These are phyloP conservation scores for Neodon shergylaensis DNA, from an alignment of 2,113 vertebrate genomes.

Conservation along the genomic window DNA sequence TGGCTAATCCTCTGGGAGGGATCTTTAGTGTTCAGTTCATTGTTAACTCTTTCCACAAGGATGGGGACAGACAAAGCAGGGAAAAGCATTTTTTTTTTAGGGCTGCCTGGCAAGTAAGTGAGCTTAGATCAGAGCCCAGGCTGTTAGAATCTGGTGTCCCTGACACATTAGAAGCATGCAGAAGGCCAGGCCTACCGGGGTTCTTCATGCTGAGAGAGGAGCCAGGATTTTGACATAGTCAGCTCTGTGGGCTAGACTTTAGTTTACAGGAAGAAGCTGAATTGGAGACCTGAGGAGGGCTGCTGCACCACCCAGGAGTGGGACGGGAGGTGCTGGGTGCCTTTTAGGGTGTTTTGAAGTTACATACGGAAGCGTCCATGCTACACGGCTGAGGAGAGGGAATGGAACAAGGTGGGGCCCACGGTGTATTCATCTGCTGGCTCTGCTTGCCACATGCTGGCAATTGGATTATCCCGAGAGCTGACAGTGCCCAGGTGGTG, in stretches of 20 bases:
- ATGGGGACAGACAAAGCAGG: neutral
- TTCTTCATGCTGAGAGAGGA: neutral
- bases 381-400: neutral
- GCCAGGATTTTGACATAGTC: neutral
- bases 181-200: neutral
- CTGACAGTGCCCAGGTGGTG: neutral
- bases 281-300: neutral
- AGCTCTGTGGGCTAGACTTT: neutral
- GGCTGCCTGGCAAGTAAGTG: neutral
- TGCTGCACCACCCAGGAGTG: neutral
- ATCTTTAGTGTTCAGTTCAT: neutral
- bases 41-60: neutral
- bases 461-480: neutral
- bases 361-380: neutral
- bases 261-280: neutral
- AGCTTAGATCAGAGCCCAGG: constrained; percentile 7
- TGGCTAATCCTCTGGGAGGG: neutral
- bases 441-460: neutral
- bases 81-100: neutral
- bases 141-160: neutral
- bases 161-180: neutral
- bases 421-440: neutral
- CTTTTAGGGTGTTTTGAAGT: neutral
- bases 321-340: neutral
- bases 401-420: neutral